A percentile compares a stretch with the other conserved stretches of the same genome.
phyloP scores from a whole-genome alignment of 2,113 vertebrate genomes.

The Oreotragus oreotragus region DNA sequence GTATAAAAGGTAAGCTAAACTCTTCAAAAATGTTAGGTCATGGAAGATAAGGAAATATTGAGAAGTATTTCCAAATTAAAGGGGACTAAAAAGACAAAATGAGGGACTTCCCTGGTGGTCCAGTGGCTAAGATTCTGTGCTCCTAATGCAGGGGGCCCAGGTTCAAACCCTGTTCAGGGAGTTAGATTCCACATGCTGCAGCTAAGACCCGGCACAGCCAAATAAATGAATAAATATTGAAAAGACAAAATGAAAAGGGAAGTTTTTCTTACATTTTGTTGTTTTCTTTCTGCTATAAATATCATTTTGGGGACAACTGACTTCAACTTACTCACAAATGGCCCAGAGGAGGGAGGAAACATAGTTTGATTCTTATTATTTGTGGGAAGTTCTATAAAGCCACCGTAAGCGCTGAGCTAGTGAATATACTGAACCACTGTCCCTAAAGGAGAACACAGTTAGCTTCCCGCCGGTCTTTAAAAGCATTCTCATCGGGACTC shows the following conservation, averaged over 20 bases:
- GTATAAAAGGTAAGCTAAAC: not conserved
- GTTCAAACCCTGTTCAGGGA: not conserved
- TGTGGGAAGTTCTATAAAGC: not conserved
- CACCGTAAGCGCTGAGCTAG: not conserved
- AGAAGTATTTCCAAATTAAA: not conserved
- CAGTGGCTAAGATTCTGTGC: not conserved
- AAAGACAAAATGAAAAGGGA: not conserved
- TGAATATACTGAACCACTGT: not conserved
- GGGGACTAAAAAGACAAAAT: not conserved
- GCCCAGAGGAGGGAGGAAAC: not conserved
- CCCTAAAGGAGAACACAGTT: not conserved
- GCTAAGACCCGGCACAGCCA: not conserved
- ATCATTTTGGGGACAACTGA: not conserved
- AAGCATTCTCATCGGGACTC: not conserved
- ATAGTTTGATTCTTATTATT: not conserved
- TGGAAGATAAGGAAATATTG: not conserved
- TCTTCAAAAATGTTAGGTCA: not conserved
- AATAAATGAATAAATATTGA: not conserved
- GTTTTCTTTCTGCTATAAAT: not conserved
- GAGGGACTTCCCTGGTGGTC: not conserved
- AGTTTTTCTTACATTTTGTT: not conserved
- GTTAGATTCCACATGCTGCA: not conserved
- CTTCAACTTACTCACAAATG: not conserved
- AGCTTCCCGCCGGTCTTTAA: not conserved
- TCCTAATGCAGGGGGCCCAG: not conserved